Evolutionary conservation across 2,888 invertebrate genomes (phyloP), one percentile per base, ranked within the genome.

Genomic region (Ormia ochracea): DNA sequence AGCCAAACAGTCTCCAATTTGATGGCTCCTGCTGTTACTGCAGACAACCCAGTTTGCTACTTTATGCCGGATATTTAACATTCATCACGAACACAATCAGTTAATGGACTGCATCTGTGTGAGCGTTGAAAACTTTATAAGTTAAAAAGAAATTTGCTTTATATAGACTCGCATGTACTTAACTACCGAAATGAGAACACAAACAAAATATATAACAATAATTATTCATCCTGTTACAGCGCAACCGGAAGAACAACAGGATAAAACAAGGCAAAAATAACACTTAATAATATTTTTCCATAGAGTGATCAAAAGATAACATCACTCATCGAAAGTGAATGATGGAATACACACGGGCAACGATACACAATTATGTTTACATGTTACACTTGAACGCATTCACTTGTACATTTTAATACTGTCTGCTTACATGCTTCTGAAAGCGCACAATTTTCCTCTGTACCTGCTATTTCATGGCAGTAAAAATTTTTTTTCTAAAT

Each of bases 21-120:
- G 17, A 41, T 58, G 66, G 23, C 58, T 66, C 65, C 41, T 48
- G 31, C 38, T 58, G 4, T n/a, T 38, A 6, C 19, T 33, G 58
- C 41, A 66, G 50, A 41, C 38, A 31, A 17, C 14, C n/a, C 43
- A 28, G 26, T 31, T 50, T 68, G 7, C 26, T 45, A 50, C 19
- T 43, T 56, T 41, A n/a, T 33, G 31, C 48, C 43, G 56, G 69
- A 69, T 69, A 23, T 70, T 76, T 41, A 63, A 63, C 56, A 76
- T 70, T 63, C 56, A 70, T 70, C 56, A 63, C 56, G 56, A 63
- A 63, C 48, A 56, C 76, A 77, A 76, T 76, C 63, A 69, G 69
- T 56, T 76, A 76, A 69, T 76, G 76, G 69, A 63, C 19, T 28
- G 48, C 38, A 28, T 38, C 33, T 23, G 28, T 26, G 19, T 14